Conservation (phyloP, 1,140 invertebrate genomes). For the Heliothis virescens region DNA sequence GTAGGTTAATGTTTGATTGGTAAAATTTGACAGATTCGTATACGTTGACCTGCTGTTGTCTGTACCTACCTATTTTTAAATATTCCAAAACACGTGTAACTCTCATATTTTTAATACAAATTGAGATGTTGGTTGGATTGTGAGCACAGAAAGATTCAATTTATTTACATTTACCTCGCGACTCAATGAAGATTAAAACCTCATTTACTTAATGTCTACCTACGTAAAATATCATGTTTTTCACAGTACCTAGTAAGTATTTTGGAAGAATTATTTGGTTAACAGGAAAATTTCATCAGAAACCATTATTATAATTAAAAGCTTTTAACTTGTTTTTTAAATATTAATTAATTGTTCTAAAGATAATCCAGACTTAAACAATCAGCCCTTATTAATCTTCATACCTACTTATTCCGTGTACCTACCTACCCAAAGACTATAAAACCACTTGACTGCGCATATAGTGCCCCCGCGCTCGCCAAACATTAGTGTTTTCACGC, state of each 20-base stretch:
- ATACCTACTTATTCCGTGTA: background rate
- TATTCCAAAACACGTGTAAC: background rate
- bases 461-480: no score
- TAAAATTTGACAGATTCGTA: no score
- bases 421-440: no score
- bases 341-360: no score
- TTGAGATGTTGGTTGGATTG: background rate
- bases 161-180: background rate
- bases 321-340: no score
- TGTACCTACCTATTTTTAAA: no score
- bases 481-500: no score
- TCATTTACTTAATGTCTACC: constrained; percentile 13
- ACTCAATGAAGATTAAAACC: background rate
- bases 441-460: no score
- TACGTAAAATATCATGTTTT: constrained; percentile 8
- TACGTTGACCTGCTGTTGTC: no score
- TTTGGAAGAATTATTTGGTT: background rate
- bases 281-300: constrained; percentile 1
- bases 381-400: no score
- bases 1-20: no score
- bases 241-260: background rate
- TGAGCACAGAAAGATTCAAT: background rate
- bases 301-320: background rate
- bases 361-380: no score
- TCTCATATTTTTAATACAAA: background rate